These are phyloP conservation scores for Drosophila pachea DNA, from an alignment of 1,140 invertebrate genomes.

Conservation along the genomic window DNA sequence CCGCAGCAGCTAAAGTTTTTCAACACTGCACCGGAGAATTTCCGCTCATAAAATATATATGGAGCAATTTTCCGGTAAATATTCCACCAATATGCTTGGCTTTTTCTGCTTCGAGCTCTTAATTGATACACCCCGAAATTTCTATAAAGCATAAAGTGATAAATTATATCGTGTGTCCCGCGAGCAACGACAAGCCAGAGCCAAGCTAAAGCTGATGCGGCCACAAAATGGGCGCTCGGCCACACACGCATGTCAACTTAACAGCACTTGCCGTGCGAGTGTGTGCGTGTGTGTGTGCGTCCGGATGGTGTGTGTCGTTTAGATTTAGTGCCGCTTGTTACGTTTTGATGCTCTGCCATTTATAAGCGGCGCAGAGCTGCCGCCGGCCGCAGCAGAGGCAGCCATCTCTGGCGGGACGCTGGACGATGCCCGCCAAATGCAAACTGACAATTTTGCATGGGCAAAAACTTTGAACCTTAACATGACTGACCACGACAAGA, in stretches of 20 bases:
- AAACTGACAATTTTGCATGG: slow-evolving; percentile 68
- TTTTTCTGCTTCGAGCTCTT: too few species aligned
- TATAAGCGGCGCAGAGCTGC: slow-evolving; percentile 59
- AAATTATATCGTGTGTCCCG: slow-evolving; percentile 32
- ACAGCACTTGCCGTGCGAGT: slow-evolving; percentile 44
- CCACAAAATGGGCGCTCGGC: slow-evolving; percentile 47
- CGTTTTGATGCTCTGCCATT: slow-evolving; percentile 72
- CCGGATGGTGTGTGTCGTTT: slow-evolving; percentile 58
- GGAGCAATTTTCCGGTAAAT: background rate
- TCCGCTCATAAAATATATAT: too few species aligned
- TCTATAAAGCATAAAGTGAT: background rate
- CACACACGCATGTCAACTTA: slow-evolving; percentile 54
- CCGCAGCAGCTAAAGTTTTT: background rate
- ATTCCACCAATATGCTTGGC: background rate
- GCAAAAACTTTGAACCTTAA: slow-evolving; percentile 61
- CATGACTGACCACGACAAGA: slow-evolving; percentile 65
- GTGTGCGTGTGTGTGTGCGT: slow-evolving; percentile 18
- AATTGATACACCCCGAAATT: too few species aligned
- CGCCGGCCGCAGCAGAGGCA: background rate
- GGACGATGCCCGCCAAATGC: slow-evolving; percentile 43
- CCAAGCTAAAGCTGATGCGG: slow-evolving; percentile 33
- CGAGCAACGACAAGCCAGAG: background rate
- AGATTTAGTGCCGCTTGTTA: slow-evolving; percentile 77
- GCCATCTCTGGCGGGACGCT: too few species aligned
- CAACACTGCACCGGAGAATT: too few species aligned